Conservation (phyloP, 2,888 invertebrate species). For the Synergus umbraculus region DNA sequence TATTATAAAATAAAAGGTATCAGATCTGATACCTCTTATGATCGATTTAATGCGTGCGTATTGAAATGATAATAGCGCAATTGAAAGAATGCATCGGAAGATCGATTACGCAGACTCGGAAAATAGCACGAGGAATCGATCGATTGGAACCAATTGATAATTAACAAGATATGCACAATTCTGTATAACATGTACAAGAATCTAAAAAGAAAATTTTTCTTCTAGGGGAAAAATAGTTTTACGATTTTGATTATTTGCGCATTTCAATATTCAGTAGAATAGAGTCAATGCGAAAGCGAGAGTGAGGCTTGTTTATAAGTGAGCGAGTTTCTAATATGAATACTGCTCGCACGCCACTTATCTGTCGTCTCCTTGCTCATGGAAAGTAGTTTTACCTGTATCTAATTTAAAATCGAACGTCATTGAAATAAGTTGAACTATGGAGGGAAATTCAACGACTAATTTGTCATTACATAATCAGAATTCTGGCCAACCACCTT, state of each 20-base stretch:
- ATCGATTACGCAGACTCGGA: neutral
- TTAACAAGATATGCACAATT: neutral
- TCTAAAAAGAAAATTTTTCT: neutral
- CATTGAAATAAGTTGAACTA: constrained; percentile 53
- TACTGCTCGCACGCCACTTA: constrained; percentile 54
- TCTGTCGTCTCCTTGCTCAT: constrained; percentile 55
- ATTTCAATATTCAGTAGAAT: constrained; percentile 47
- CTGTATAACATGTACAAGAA: too few relatives aligned
- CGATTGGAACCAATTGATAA: neutral
- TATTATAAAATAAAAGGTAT: constrained; percentile 50
- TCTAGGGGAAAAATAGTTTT: neutral
- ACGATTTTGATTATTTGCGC: constrained; percentile 26
- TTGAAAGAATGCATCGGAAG: constrained; percentile 45
- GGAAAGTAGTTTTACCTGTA: constrained; percentile 61
- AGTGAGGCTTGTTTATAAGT: constrained; percentile 59
- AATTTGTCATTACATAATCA: constrained; percentile 33
- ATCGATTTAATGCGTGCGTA: constrained; percentile 43
- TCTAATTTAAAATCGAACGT: constrained; percentile 56
- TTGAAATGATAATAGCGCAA: constrained; percentile 49
- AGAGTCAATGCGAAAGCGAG: constrained; percentile 55
- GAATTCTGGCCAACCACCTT: neutral
- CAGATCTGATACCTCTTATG: constrained; percentile 43
- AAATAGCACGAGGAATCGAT: neutral
- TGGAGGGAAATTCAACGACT: constrained; percentile 6
- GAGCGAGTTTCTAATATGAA: constrained; percentile 65